These are phyloP conservation scores for Rhopalosiphum maidis DNA, from an alignment of 1,140 invertebrate genomes.

Conservation along the genomic window DNA sequence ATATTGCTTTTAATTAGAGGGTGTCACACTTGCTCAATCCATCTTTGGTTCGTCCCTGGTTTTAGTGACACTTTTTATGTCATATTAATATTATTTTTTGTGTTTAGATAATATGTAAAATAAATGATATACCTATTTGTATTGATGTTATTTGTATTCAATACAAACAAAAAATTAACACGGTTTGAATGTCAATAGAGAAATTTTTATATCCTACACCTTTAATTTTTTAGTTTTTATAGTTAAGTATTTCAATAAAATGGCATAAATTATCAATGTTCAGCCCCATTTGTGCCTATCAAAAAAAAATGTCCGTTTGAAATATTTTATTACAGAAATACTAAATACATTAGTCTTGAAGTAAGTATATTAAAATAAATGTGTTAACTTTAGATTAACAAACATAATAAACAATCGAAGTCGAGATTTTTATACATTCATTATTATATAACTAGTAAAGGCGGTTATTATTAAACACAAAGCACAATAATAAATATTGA, in stretches of 20 bases:
- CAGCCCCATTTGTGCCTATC: not conserved
- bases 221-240: not conserved
- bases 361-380: not conserved
- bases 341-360: not conserved
- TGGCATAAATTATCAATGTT: not conserved
- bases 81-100: not conserved
- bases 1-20: not conserved
- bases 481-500: not conserved
- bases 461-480: not conserved
- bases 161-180: not conserved
- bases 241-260: not conserved
- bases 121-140: not conserved
- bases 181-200: not conserved
- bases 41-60: not conserved
- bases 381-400: not conserved
- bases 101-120: constrained; percentile 1
- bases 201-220: not conserved
- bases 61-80: not conserved
- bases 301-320: not conserved
- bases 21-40: not conserved
- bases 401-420: not conserved
- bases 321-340: not conserved
- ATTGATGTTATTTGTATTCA: not conserved
- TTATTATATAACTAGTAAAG: not conserved
- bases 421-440: not conserved